Evolutionary conservation across 2,888 invertebrate genomes (phyloP), one percentile per base, ranked within the genome.

Genomic region (Drosophila flavopinicola): DNA sequence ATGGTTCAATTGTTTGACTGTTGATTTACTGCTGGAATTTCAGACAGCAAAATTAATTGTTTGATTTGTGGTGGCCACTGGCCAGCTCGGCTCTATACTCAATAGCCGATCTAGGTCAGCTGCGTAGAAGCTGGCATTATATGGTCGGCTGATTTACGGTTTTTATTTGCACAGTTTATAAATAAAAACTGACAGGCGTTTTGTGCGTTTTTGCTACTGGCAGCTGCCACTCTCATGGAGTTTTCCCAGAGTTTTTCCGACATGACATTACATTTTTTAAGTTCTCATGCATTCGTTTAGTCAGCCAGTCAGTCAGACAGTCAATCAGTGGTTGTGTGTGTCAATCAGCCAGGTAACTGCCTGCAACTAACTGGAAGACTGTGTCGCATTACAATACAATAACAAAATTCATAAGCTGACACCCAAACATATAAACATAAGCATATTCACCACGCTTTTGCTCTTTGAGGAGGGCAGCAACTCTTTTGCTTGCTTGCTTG

Each of bases 1-100:
- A 83, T 83, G 83, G 84, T 86, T 83, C 74, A 83, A 84, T 86
- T 83, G 84, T 86, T 83, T 83, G 82, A 72, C 82, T 83, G 83
- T 83, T 83, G 83, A 85, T 83, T 83, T 83, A 78, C 75, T 78
- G 83, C 78, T 80, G 82, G 80, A 82, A 82, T 78, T 85, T 80
- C 83, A 76, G 79, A 69, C 83, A 78, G 78, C 70, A 53, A 82
- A 82, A 80, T 85, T 85, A 80, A 80, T 80, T 80, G 80, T 80
- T 80, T 85, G 80, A 80, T 80, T 80, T 80, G 80, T 80, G 80
- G n/a, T n/a, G n/a, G n/a, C n/a, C n/a, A n/a, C n/a, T n/a, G n/a
- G 78, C 47, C 32, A 49, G 35, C 47, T 53, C 20, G 10, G 30
- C 20, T 29, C 35, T 29, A 29, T 11, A 29, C 29, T 44, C 20